Evolutionary conservation across 2,113 vertebrate genomes (phyloP).

Genomic region (Sporophila hypoxantha): DNA sequence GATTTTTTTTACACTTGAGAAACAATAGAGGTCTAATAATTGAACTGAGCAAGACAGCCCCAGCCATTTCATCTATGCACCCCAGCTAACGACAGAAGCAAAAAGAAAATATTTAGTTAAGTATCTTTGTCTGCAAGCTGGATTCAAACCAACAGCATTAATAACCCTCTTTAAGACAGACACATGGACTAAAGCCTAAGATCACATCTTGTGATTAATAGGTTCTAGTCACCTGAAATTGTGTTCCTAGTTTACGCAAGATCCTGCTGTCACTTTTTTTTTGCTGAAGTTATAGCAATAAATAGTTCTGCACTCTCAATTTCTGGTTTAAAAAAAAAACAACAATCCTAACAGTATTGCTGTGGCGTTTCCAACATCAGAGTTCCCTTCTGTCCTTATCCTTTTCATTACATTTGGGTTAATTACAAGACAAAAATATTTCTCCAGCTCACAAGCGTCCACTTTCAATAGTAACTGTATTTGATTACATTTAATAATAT

Average conservation of each 20-base stretch:
- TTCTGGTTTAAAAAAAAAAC: not conserved
- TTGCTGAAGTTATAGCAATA: not conserved
- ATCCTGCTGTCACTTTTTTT: not conserved
- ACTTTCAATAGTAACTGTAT: not conserved
- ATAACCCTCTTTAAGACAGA: slow-evolving; percentile 31
- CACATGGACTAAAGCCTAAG: slow-evolving; percentile 15
- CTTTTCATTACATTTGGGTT: not conserved
- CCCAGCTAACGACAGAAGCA: not conserved
- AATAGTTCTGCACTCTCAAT: not conserved
- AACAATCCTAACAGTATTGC: not conserved
- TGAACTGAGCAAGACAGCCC: slow-evolving; percentile 38
- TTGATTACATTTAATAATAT: not conserved
- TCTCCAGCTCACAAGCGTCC: not conserved
- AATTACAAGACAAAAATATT: not conserved
- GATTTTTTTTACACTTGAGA: slow-evolving; percentile 17
- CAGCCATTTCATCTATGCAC: not conserved
- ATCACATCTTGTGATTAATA: not conserved
- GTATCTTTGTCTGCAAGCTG: slow-evolving; percentile 25
- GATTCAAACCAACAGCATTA: slow-evolving; percentile 32
- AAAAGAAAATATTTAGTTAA: slow-evolving; percentile 34
- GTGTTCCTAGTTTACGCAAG: not conserved
- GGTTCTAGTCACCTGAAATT: slow-evolving; percentile 6
- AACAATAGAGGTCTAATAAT: slow-evolving; percentile 53
- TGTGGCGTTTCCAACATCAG: not conserved
- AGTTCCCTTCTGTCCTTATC: not conserved